Conservation (phyloP, 2,888 invertebrate species). For the Coremacera marginata region DNA sequence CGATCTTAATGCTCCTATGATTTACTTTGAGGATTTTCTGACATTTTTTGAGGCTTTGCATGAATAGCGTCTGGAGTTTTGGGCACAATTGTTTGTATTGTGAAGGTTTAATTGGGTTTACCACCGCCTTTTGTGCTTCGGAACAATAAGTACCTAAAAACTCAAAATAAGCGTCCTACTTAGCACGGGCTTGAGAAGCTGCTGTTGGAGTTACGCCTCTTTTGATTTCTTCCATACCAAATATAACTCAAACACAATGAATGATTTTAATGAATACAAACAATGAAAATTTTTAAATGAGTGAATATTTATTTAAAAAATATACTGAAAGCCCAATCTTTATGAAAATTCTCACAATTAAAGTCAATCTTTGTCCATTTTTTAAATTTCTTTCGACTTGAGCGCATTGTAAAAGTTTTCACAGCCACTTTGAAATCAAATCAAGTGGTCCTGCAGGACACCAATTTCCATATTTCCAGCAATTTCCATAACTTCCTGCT, state of each 20-base stretch:
- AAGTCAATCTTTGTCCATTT: not conserved
- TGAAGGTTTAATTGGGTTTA: conserved; percentile 34
- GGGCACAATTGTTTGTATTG: conserved; percentile 31
- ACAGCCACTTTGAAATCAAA: conserved; percentile 58
- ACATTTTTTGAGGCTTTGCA: conserved; percentile 32
- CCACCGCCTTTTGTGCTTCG: conserved; percentile 4
- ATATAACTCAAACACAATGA: not conserved
- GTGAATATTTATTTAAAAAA: not conserved
- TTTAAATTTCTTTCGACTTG: not conserved
- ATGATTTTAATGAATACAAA: not conserved
- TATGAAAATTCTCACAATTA: not conserved
- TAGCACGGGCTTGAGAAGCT: conserved; percentile 29
- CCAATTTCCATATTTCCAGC: conserved; percentile 55
- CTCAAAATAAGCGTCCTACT: not conserved
- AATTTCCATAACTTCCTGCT: conserved; percentile 46
- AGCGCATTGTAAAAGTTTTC: not conserved
- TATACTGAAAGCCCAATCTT: not conserved
- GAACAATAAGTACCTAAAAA: conserved; percentile 1
- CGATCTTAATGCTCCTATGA: conserved; percentile 41
- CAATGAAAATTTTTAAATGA: not conserved
- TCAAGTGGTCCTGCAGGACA: conserved; percentile 61
- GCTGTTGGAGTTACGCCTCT: conserved; percentile 66
- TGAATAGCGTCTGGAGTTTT: conserved; percentile 13
- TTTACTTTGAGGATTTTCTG: conserved; percentile 34
- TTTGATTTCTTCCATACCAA: conserved; percentile 55